phyloP scores from a whole-genome alignment of 2,113 vertebrate genomes.

The Oenanthe oenanthe region DNA sequence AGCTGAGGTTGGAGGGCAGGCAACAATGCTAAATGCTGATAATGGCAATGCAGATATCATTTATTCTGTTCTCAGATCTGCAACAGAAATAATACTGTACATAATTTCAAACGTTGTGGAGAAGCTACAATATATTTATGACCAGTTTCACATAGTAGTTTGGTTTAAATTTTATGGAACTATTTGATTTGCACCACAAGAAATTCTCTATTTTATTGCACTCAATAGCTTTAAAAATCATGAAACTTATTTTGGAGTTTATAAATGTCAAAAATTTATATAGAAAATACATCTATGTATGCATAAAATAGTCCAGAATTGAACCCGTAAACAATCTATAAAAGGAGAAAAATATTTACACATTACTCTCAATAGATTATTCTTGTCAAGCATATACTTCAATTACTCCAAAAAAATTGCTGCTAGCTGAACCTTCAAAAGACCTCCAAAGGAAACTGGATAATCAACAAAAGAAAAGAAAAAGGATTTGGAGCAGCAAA shows the following conservation, averaged over 20 bases:
- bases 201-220: neutral
- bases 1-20: neutral
- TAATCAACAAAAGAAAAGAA: neutral
- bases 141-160: neutral
- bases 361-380: neutral
- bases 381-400: neutral
- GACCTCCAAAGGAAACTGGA: neutral
- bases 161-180: neutral
- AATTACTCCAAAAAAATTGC: neutral
- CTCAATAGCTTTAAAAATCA: neutral
- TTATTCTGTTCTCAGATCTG: neutral
- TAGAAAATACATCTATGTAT: neutral
- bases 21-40: neutral
- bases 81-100: neutral
- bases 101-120: neutral
- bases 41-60: neutral
- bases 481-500: neutral
- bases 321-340: neutral
- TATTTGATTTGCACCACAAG: neutral
- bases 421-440: neutral
- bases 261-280: neutral
- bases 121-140: neutral
- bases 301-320: neutral
- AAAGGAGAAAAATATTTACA: neutral
- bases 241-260: neutral